Evolutionary conservation across 1,140 invertebrate genomes (phyloP).

Genomic region (Ctenoplectra terminalis): DNA sequence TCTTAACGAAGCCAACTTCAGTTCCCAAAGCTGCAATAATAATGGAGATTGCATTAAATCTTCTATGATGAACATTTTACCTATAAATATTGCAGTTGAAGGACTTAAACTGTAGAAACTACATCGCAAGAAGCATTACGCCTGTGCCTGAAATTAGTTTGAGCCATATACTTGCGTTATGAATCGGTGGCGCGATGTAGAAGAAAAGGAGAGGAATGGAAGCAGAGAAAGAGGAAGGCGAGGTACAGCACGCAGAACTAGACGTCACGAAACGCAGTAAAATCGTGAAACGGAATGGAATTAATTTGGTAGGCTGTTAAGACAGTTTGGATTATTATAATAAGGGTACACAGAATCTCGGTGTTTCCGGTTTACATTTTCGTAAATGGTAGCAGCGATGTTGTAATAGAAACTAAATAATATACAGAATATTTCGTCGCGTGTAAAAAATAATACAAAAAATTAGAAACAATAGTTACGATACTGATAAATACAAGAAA

Average conservation of each 20-base stretch:
- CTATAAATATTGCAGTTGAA: constrained; percentile 19
- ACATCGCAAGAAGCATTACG: constrained; percentile 9
- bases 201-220: background rate
- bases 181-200: background rate
- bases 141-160: constrained; percentile 33
- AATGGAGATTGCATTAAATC: constrained; percentile 22
- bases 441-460: too few relatives aligned
- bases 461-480: too few relatives aligned
- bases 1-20: background rate
- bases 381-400: background rate
- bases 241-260: constrained; percentile 10
- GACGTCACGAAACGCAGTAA: constrained; percentile 52
- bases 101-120: constrained; percentile 28
- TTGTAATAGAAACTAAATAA: background rate
- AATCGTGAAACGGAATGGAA: constrained; percentile 67
- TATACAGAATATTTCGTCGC: too few relatives aligned
- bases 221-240: background rate
- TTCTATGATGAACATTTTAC: background rate
- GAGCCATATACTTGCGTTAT: background rate
- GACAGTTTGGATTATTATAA: constrained; percentile 52
- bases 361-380: background rate
- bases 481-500: too few relatives aligned
- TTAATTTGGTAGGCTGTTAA: constrained; percentile 60
- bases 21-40: background rate
- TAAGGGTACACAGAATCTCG: constrained; percentile 23